A percentile compares a stretch with the other conserved stretches of the same genome.
phyloP scores from a whole-genome alignment of 92 coral and sea anemone species.

The Porites divaricata region DNA sequence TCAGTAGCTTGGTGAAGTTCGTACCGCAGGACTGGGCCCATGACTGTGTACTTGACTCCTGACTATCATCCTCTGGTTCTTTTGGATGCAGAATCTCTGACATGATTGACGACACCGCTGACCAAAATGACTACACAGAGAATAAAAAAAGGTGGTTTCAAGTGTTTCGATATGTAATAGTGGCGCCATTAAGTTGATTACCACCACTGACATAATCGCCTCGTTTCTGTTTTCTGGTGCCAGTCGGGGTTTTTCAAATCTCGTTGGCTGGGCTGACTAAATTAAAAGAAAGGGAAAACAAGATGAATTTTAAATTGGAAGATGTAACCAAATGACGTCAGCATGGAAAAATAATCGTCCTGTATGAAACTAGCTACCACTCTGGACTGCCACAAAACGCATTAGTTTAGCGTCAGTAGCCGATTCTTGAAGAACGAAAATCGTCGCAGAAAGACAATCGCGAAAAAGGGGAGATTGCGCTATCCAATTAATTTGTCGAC shows the following conservation, averaged over 20 bases:
- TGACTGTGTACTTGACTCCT: conserved; percentile 39
- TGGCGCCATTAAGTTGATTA: too few relatives aligned
- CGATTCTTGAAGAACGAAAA: too few relatives aligned
- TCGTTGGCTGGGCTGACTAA: too few relatives aligned
- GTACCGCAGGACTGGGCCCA: conserved; percentile 36
- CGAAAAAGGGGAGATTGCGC: too few relatives aligned
- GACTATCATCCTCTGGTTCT: conserved; percentile 54
- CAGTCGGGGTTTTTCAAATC: too few relatives aligned
- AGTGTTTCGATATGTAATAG: neutral
- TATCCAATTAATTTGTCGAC: too few relatives aligned
- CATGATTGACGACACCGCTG: conserved; percentile 75
- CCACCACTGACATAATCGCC: too few relatives aligned
- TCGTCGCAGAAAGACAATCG: too few relatives aligned
- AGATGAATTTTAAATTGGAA: neutral
- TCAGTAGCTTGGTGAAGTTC: neutral
- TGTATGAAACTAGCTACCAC: neutral
- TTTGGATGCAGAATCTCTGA: conserved; percentile 70
- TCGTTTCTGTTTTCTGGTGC: too few relatives aligned
- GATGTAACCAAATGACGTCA: neutral
- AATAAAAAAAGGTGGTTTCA: neutral
- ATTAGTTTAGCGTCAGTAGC: too few relatives aligned
- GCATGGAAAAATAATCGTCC: too few relatives aligned
- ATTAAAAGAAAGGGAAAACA: too few relatives aligned
- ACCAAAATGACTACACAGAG: conserved; percentile 87
- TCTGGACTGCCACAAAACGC: neutral